Evolutionary conservation across 2,888 invertebrate species (phyloP), one percentile per base, ranked within the genome.

Genomic region (Lithophane ornitopus): DNA sequence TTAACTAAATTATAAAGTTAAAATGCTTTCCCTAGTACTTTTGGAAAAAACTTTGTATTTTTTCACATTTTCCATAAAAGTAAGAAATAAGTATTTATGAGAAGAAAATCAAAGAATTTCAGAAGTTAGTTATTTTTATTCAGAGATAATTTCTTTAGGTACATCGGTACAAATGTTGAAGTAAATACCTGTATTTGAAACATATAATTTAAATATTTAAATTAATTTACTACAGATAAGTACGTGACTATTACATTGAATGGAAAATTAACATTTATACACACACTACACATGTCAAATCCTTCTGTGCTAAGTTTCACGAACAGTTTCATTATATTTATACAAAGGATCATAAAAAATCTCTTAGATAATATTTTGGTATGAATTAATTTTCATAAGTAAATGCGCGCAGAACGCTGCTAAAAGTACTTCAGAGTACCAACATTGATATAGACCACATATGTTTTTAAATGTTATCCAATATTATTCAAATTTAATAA

Each of bases 231-330:
- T 68, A 81, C 86, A 85, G 63, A 67, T 72, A 76, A 77, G 78
- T 72, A 84, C 74, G 78, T 68, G 70, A 80, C 73, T 70, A 80
- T 76, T 81, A 81, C 81, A 85, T 85, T 79, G 82, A 88, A n/a
- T 84, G 82, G 80, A 71, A 90, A 90, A 90, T 85, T 73, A 89
- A 86, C 73, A 79, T 76, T 70, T 86, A 85, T 88, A 90, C 86
- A 90, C 87, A 88, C 81, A 84, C 92, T 94, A 94, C 91, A 80
- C 80, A 89, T 91, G 70, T 94, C 94, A 94, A 94, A 94, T 94
- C 94, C 94, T 79, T 94, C 90, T 90, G 94, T 94, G 94, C 94
- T 89, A 89, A 88, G 80, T 89, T 89, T 86, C 70, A 81, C 80
- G 80, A 86, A 85, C 56, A 82, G 78, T 70, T 80, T 76, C 74